Evolutionary conservation across 2,888 invertebrate species (phyloP), one percentile per base, ranked within the genome.

Genomic region (Volucella bombylans): DNA sequence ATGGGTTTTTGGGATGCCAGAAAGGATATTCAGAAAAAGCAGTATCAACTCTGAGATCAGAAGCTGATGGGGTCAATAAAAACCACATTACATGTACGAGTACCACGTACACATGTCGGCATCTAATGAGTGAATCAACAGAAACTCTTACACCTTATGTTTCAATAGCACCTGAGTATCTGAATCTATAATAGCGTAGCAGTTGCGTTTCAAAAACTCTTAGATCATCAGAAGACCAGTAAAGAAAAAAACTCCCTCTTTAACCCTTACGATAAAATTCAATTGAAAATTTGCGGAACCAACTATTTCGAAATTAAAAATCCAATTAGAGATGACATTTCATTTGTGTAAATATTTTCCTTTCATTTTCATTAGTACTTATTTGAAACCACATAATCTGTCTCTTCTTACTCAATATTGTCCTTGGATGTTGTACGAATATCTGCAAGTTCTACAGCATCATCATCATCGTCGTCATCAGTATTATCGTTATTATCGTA

Each of bases 341-440:
- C 59, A 72, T 67, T 67, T 59, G 52, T n/a, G 54, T 55, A 79
- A 79, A 79, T 79, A 79, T 79, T 65, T 79, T 72, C 72, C 59
- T 72, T 79, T 72, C 72, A 79, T 79, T 79, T 79, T 65, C 65
- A 79, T 79, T 79, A 67, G 41, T 43, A 55, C 50, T 50, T 55
- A 77, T 68, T 76, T 14, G 55, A 52, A 59, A 61, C 18, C 61
- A 76, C 68, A 52, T 59, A 54, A 18, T 68, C n/a, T 57, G 15
- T 31, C n/a, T 9, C 18, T 45, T 45, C 43, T 8, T 15, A 6
- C 10, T 4, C 10, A 41, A 31, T 14, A 14, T 15, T 41, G 38
- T 57, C 31, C 50, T 50, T 31, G 31, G 31, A 31, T 31, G 4
- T 31, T 31, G 6, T 38, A 23, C 3, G 18, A 23, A 23, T 23